These are phyloP conservation scores for Mystacides longicornis DNA, from an alignment of 2,888 invertebrate genomes.

Conservation along the genomic window DNA sequence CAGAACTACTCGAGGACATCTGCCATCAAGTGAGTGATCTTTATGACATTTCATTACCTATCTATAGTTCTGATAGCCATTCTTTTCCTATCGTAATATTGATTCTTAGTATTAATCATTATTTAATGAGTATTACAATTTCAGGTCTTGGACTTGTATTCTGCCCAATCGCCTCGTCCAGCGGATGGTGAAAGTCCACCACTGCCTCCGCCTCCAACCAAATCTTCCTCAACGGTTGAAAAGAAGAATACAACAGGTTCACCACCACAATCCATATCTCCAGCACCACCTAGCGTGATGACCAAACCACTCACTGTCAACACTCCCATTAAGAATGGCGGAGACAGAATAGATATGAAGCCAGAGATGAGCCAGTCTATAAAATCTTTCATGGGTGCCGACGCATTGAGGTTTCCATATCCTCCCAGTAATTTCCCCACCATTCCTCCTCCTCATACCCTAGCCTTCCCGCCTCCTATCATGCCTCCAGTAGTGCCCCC, in stretches of 20 bases:
- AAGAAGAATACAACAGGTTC: constrained; percentile 44
- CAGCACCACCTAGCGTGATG: constrained; percentile 33
- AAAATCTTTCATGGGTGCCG: constrained; percentile 28
- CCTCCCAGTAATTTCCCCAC: constrained; percentile 30
- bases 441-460: constrained; percentile 41
- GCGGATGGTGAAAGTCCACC: constrained; percentile 64
- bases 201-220: constrained; percentile 37
- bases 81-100: too few species aligned
- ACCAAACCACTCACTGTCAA: constrained; percentile 28
- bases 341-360: constrained; percentile 29
- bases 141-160: constrained; percentile 80
- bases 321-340: constrained; percentile 43
- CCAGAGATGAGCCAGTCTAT: constrained; percentile 34
- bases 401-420: constrained; percentile 27
- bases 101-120: neutral
- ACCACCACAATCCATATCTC: constrained; percentile 46
- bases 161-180: constrained; percentile 55
- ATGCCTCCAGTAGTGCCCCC: constrained; percentile 32
- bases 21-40: constrained; percentile 77
- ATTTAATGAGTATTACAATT: neutral
- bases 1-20: constrained; percentile 92
- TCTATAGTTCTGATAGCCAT: too few species aligned
- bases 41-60: too few species aligned
- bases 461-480: constrained; percentile 37
- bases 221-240: constrained; percentile 33